These are phyloP conservation scores for Gorsachius goisagi DNA, from an alignment of 2,113 vertebrate species.

Conservation along the genomic window DNA sequence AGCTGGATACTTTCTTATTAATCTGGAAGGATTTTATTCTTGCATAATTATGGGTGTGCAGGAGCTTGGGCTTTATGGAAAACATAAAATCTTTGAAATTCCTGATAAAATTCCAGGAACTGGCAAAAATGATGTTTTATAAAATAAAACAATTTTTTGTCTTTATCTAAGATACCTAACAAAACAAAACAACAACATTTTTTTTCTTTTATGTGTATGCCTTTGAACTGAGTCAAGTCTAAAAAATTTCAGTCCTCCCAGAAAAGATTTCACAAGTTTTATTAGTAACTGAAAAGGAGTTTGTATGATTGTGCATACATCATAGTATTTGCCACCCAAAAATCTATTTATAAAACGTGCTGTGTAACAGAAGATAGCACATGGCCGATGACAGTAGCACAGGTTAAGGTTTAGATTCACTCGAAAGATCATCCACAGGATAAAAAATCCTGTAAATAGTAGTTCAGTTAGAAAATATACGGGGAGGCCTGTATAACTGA, in stretches of 20 bases:
- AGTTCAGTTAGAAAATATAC: background rate
- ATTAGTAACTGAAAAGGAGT: background rate
- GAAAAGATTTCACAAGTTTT: background rate
- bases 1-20: background rate
- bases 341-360: background rate
- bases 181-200: background rate
- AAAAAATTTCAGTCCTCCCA: background rate
- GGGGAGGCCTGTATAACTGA: background rate
- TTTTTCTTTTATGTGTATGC: background rate
- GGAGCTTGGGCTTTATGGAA: background rate
- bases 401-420: background rate
- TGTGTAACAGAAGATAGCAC: background rate
- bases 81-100: background rate
- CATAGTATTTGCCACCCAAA: background rate
- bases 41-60: background rate
- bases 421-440: background rate
- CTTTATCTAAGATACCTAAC: background rate
- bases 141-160: background rate
- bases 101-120: background rate
- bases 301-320: background rate
- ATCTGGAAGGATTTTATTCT: background rate
- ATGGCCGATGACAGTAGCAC: background rate
- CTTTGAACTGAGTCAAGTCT: background rate
- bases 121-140: background rate
- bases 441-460: background rate